Conservation (phyloP, 2,113 vertebrate species). For the Vidua chalybeata region DNA sequence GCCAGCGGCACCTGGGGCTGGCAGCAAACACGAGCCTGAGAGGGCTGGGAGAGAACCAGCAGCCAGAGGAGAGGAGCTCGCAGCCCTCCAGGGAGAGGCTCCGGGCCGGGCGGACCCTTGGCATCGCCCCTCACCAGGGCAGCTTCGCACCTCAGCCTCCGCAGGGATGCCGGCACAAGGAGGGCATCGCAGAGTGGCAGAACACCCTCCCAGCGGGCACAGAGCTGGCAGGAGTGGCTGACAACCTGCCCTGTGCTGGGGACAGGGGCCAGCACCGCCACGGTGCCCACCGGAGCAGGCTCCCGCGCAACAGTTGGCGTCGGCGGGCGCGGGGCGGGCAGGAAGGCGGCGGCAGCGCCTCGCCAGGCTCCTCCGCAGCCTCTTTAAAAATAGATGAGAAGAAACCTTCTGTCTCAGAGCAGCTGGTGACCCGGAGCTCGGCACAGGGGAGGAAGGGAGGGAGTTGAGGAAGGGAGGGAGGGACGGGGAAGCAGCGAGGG, state of each 20-base stretch:
- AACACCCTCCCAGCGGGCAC: background rate
- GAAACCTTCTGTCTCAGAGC: constrained; percentile 75
- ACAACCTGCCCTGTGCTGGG: accelerated
- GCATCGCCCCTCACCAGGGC: accelerated
- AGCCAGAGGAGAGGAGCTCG: background rate
- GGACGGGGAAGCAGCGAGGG: background rate
- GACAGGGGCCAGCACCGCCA: accelerated
- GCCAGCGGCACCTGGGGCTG: constrained; percentile 14
- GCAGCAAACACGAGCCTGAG: background rate
- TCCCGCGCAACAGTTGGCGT: background rate
- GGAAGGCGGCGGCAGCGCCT: constrained; percentile 18
- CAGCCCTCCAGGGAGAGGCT: background rate
- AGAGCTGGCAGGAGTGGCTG: accelerated
- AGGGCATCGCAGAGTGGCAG: background rate
- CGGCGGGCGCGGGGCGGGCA: background rate
- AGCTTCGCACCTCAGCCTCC: background rate
- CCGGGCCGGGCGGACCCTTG: accelerated
- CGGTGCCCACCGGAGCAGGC: background rate
- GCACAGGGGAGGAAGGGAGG: background rate
- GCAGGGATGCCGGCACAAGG: background rate
- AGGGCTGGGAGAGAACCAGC: background rate
- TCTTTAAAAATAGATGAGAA: constrained; percentile 83
- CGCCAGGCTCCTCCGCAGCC: constrained; percentile 75
- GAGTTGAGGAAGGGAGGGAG: background rate
- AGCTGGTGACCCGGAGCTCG: constrained; percentile 29